Conservation (phyloP, 2,888 invertebrate genomes). For the Pristionchus arcanus region DNA sequence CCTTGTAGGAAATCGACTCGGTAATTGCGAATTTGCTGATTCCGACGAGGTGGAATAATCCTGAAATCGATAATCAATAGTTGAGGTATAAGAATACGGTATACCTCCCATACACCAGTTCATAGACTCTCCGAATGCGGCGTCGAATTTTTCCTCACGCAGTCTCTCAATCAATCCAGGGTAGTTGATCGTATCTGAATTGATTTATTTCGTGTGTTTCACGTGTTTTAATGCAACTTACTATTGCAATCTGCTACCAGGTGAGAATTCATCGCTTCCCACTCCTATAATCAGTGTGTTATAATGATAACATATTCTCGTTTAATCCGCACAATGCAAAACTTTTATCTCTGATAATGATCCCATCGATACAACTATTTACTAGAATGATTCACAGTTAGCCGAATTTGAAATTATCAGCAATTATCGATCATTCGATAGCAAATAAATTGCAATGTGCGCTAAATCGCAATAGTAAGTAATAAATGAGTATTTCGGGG, state of each 20-base stretch:
- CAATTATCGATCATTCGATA: too few species aligned
- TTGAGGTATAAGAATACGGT: not conserved
- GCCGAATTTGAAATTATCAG: too few species aligned
- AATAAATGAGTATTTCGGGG: too few species aligned
- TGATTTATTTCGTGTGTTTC: not conserved
- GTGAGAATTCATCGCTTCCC: not conserved
- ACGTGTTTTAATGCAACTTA: not conserved
- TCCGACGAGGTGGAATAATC: not conserved
- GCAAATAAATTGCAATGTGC: too few species aligned
- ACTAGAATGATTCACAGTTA: too few species aligned
- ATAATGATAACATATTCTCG: too few species aligned
- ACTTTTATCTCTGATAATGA: too few species aligned
- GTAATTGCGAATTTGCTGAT: constrained; percentile 21
- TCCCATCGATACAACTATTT: too few species aligned
- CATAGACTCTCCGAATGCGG: not conserved
- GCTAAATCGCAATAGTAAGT: too few species aligned
- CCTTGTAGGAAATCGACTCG: constrained; percentile 40
- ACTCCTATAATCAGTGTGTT: not conserved
- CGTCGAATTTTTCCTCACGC: constrained; percentile 33
- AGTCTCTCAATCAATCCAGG: constrained; percentile 44
- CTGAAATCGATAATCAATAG: not conserved
- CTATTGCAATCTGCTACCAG: not conserved
- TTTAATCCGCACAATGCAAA: too few species aligned
- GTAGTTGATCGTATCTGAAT: not conserved
- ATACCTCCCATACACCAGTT: constrained; percentile 31